Percentiles rank a stretch among this genome's conserved stretches.
These are phyloP conservation scores for Nibea albiflora DNA, from an alignment of 2,113 vertebrate species.

Conservation along the genomic window DNA sequence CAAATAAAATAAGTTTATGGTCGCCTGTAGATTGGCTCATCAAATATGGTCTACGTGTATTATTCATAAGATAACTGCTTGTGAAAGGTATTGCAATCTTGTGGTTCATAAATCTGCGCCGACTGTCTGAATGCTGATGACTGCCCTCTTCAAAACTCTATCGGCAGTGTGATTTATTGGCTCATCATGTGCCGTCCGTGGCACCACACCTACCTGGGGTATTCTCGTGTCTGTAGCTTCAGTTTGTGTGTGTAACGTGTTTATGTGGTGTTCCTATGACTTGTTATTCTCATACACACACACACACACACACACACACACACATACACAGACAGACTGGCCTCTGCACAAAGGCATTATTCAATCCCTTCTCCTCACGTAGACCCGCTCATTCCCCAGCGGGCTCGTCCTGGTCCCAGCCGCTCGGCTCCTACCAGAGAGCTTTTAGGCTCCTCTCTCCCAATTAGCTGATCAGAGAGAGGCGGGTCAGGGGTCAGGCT, in stretches of 20 bases:
- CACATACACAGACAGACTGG: conserved; percentile 17
- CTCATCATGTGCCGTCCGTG: conserved; percentile 51
- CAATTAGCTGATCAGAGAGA: conserved; percentile 77
- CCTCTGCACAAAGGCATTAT: conserved; percentile 65
- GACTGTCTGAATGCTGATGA: conserved; percentile 63
- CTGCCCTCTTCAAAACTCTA: conserved; percentile 60
- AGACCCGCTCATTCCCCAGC: conserved; percentile 21
- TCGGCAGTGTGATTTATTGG: conserved; percentile 64
- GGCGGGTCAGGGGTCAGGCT: conserved; percentile 72
- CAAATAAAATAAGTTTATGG: conserved; percentile 77
- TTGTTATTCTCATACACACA: neutral
- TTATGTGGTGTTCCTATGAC: neutral
- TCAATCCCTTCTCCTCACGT: conserved; percentile 41
- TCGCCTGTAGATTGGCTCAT: conserved; percentile 69
- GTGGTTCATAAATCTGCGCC: conserved; percentile 65
- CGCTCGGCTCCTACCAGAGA: conserved; percentile 28
- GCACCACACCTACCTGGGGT: conserved; percentile 58
- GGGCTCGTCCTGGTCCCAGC: conserved; percentile 33
- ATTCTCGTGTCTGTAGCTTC: conserved; percentile 34
- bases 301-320: neutral
- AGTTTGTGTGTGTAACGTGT: conserved; percentile 35
- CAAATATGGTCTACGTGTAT: conserved; percentile 69
- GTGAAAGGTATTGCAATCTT: conserved; percentile 67
- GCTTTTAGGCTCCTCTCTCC: conserved; percentile 56
- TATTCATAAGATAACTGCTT: conserved; percentile 77